These are phyloP conservation scores for Pseudachorutes palmiensis DNA, from an alignment of 1,140 invertebrate species.

Conservation along the genomic window DNA sequence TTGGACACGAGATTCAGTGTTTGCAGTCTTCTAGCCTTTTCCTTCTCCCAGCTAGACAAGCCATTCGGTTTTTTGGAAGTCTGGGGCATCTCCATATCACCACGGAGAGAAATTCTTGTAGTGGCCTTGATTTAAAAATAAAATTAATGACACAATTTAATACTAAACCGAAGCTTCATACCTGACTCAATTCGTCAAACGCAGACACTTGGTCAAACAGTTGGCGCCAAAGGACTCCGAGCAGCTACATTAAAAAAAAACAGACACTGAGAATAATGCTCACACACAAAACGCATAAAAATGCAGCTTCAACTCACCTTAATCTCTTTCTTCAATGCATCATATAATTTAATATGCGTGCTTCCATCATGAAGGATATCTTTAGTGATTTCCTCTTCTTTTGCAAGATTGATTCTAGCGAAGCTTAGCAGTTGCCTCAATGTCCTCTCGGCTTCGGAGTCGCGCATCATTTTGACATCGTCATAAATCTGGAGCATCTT, in stretches of 20 bases:
- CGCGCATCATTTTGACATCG: slow-evolving; percentile 20
- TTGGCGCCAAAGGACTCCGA: slow-evolving; percentile 54
- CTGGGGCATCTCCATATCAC: slow-evolving; percentile 25
- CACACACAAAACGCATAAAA: background rate
- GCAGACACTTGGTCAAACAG: slow-evolving; percentile 53
- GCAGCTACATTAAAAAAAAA: slow-evolving; percentile 37
- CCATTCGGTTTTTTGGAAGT: slow-evolving; percentile 37
- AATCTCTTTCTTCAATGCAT: slow-evolving; percentile 59
- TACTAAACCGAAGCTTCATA: too few species aligned
- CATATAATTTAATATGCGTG: slow-evolving; percentile 52
- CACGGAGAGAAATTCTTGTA: slow-evolving; percentile 49
- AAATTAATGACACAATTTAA: too few species aligned
- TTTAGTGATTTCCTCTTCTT: slow-evolving; percentile 1
- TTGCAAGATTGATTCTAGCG: slow-evolving; percentile 38
- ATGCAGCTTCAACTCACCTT: slow-evolving; percentile 44
- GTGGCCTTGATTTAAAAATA: too few species aligned
- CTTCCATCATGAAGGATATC: slow-evolving; percentile 45
- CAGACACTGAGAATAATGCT: background rate
- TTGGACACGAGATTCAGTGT: slow-evolving; percentile 46
- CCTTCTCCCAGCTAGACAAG: slow-evolving; percentile 18
- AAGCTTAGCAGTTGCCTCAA: slow-evolving; percentile 46
- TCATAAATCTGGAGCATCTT: slow-evolving; percentile 36
- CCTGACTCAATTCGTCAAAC: slow-evolving; percentile 66
- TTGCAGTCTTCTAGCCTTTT: slow-evolving; percentile 34
- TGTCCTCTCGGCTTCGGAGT: slow-evolving; percentile 50